These are phyloP conservation scores for Morpho deidamia DNA, from an alignment of 2,888 invertebrate genomes.

Conservation along the genomic window DNA sequence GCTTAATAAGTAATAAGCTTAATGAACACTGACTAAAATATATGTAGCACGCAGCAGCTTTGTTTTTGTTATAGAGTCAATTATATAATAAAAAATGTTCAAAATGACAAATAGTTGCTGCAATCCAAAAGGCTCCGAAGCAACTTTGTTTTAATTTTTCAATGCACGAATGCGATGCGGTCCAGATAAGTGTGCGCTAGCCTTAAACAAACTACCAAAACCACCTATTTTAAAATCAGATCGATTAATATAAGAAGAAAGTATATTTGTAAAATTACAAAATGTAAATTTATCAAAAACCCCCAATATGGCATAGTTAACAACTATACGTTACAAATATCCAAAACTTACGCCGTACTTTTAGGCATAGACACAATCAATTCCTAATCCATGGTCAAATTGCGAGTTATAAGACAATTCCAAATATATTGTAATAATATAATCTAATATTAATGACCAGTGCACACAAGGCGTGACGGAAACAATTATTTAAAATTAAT, in stretches of 20 bases:
- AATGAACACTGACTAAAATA: too few relatives aligned
- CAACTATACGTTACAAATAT: conserved; percentile 26
- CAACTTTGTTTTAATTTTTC: too few relatives aligned
- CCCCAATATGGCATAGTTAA: conserved; percentile 27
- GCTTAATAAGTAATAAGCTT: too few relatives aligned
- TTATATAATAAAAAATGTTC: too few relatives aligned
- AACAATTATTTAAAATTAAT: too few relatives aligned
- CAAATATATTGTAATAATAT: conserved; percentile 10
- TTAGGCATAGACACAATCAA: conserved; percentile 26
- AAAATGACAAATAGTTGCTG: too few relatives aligned
- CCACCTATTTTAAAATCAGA: conserved; percentile 14
- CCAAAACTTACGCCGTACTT: conserved; percentile 26
- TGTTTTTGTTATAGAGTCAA: too few relatives aligned
- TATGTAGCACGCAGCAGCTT: too few relatives aligned
- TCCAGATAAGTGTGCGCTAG: not conserved
- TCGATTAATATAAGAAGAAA: conserved; percentile 17
- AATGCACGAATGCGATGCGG: not conserved
- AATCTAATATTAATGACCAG: not conserved
- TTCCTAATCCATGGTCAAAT: conserved; percentile 27
- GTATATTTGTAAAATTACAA: conserved; percentile 27
- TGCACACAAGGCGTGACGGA: not conserved
- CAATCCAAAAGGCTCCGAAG: too few relatives aligned
- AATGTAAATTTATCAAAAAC: conserved; percentile 59
- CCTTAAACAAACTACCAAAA: not conserved
- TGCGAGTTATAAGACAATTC: conserved; percentile 24